Evolutionary conservation across 1,140 invertebrate genomes (phyloP).

Genomic region (Cotesia typhae): DNA sequence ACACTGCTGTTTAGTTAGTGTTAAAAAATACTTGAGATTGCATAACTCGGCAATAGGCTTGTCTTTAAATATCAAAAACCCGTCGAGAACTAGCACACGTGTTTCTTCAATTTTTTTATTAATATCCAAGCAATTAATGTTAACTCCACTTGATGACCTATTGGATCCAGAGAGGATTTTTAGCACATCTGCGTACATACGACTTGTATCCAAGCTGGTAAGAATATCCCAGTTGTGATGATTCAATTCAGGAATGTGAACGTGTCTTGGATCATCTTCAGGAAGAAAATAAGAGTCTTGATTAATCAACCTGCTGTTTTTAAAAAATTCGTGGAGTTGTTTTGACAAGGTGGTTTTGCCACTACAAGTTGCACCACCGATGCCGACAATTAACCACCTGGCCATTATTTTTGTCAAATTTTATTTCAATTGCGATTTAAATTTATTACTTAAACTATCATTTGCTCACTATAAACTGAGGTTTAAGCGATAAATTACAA

Average conservation of each 20-base stretch:
- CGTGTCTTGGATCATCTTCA: slow-evolving; percentile 73
- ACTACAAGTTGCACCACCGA: slow-evolving; percentile 81
- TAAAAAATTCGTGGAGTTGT: slow-evolving; percentile 66
- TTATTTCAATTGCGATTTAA: slow-evolving; percentile 21
- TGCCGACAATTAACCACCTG: slow-evolving; percentile 75
- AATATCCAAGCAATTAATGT: background rate
- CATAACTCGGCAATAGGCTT: slow-evolving; percentile 72
- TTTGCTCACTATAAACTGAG: too few relatives aligned
- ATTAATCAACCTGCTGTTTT: slow-evolving; percentile 70
- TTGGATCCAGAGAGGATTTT: slow-evolving; percentile 42
- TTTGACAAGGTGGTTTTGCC: slow-evolving; percentile 81
- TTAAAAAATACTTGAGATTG: slow-evolving; percentile 77
- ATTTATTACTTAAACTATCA: too few relatives aligned
- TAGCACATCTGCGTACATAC: slow-evolving; percentile 71
- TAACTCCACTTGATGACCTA: background rate
- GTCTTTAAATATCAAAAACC: slow-evolving; percentile 79
- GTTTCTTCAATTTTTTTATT: slow-evolving; percentile 42
- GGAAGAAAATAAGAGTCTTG: slow-evolving; percentile 84
- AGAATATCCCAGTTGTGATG: slow-evolving; percentile 84
- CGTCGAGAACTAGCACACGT: slow-evolving; percentile 77
- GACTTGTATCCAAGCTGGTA: slow-evolving; percentile 77
- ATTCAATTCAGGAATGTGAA: slow-evolving; percentile 71
- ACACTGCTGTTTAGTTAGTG: slow-evolving; percentile 74
- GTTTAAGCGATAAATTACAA: too few relatives aligned
- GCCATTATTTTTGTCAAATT: slow-evolving; percentile 3